Base-by-base conservation (phyloP, 1,140 invertebrate genomes). In the Pogonus chalceus region DNA sequence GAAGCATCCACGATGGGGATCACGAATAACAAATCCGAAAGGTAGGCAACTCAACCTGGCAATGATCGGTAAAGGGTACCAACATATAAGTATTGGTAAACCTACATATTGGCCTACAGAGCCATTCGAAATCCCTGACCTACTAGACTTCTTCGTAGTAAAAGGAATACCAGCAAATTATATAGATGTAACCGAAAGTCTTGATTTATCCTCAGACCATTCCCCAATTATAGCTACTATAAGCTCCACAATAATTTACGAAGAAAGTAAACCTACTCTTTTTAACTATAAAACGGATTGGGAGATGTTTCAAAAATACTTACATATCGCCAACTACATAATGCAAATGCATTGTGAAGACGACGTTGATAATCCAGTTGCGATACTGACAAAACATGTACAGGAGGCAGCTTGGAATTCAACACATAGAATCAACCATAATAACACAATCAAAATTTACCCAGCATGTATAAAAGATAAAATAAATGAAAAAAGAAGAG, bases 101-200 rank as follows among this genome's bases (percentile, higher is more conserved):
- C 69, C 68, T n/a, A 71, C 66, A 4, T 65, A 72, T 56, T 71
- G 69, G 64, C 66, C 70, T 20, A 58, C 61, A 4, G 69, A 68
- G 35, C 24, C 16, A 16, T 61, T 51, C 21, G 67, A 66, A 63
- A 61, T 57, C 3, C 66, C 69, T 3, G 65, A 71, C 49, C n/a
- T 71, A 9, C 16, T 72, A 10, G 68, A 71, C 31, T 71, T 72
- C 37, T 62, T 66, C 23, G 53, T 70, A 35, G 55, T 51, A 12
- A 60, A 56, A 58, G 62, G 62, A 21, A 51, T 69, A 2, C 56
- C 57, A 10, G 16, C 14, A 16, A 23, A 20, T 20, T 35, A 53
- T 37, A 31, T 37, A 12, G 52, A 60, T n/a, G 21, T 35, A 18
- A 37, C 53, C 35, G n/a, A 20, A 35, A 14, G 58, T 58, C 20